Base-by-base conservation (phyloP, 2,888 invertebrate species). In the Belgica antarctica region DNA sequence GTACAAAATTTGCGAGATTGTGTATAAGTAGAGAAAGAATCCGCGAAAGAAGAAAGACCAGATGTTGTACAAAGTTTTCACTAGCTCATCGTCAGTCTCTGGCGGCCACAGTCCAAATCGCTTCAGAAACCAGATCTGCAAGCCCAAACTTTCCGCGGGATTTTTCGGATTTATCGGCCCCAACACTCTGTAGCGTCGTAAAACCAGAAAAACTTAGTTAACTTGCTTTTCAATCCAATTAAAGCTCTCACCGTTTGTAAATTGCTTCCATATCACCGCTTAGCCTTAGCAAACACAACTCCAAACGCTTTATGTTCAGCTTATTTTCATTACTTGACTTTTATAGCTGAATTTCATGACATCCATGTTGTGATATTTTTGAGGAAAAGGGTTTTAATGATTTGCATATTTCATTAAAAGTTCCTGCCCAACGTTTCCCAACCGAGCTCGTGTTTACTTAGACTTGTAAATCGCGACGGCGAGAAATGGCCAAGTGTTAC, bases 11-110 rank as follows among this genome's bases (percentile, higher is more conserved):
- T 70, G 70, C 5, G 70, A 41, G 17, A 57, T 15, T 10, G 70
- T 61, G 28, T 70, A 70, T 1, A 70, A 15, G 27, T 61, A 70
- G 10, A 70, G 57, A 22, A 70, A 70, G 15, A 70, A 36, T 12
- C 61, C 17, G 10, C 70, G 70, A 61, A 17, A 59, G 34, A 59
- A 59, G 27, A 15, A 36, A 2, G 70, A 70, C 34, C 41, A 70
- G 8, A 61, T 8, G 3, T 57, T 57, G 10, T 70, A 70, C 1
- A 70, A 22, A 1, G 24, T 36, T 12, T 41, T 31, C 25, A 70
- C 36, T 10, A 24, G 19, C 12, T 41, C 19, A 27, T 27, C 61
- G 12, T 70, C 46, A 10, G 70, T 70, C 12, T 61, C 70, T 4
- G 70, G 70, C 28, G 34, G 36, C 36, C 36, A 70, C 3, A 41